Evolutionary conservation across 2,797 vertebrate genomes (phyloP).

Genomic region (Characodon lateralis): DNA sequence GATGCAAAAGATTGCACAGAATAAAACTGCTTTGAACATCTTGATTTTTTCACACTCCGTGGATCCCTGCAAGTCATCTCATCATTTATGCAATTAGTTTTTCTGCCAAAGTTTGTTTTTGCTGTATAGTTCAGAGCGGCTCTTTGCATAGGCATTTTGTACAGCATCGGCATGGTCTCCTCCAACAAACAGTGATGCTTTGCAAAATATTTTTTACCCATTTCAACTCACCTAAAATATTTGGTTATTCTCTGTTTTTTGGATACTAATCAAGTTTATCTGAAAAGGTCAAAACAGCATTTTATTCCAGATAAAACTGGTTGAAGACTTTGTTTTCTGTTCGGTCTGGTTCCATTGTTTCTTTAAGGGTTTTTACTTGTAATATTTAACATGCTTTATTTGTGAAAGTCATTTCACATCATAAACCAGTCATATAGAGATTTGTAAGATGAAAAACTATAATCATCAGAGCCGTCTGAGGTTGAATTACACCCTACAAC

Average conservation of each 20-base stretch:
- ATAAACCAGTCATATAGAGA: neutral
- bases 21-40: conserved; percentile 11
- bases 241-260: conserved; percentile 16
- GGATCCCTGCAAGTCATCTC: conserved; percentile 36
- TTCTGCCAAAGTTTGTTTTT: conserved; percentile 27
- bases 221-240: conserved; percentile 35
- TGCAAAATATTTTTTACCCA: conserved; percentile 29
- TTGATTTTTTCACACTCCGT: conserved; percentile 7
- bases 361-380: neutral
- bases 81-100: conserved; percentile 50
- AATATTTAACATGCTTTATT: neutral
- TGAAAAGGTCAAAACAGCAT: conserved; percentile 29
- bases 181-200: conserved; percentile 36
- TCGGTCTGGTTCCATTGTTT: neutral
- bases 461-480: neutral
- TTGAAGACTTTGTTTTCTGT: neutral
- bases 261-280: conserved; percentile 18
- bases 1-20: conserved; percentile 16
- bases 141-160: conserved; percentile 46
- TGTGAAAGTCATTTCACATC: neutral
- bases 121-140: conserved; percentile 24
- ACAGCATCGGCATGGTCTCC: conserved; percentile 28
- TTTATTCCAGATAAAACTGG: neutral
- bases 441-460: neutral
- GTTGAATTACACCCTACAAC: neutral